Evolutionary conservation across 30 jellyfish, hydroid and myxozoan species (phyloP), one percentile per base, ranked within the genome.

Genomic region (Hydractinia symbiolongicarpus): DNA sequence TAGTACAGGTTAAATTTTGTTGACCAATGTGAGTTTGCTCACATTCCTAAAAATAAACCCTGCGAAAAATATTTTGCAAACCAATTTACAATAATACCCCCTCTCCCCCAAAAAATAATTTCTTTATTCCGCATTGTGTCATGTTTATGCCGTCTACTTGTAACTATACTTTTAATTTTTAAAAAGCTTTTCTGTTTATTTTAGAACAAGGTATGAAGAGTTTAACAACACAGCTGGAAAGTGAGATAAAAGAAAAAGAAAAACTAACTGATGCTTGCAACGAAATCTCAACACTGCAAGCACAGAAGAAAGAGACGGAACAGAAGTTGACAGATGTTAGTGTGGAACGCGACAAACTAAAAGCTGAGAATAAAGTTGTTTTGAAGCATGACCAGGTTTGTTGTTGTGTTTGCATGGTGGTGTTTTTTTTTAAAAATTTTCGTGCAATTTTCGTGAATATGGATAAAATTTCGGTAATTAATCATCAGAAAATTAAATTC

Each of bases 351-450:
- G 67, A 50, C 13, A 53, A 89, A 66, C 21, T 88, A 10, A 88
- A 75, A 50, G 84, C 95, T 5, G 97, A 89, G 70, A 89, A 79
- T 68, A 81, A 80, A 67, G 91, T 90, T 4, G 53, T 89, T 58
- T 15, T 90, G 44, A 89, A 89, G 57, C 97, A 84, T 68, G 95
- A 86, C 60, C 85, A 89, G 95, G 97, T 89, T 50, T 4, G 44
- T 30, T 30, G 44, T 30, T 30, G 2, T 30, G 44, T 2, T 30
- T 1, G 1, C 44, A 30, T 30, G 44, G 44, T 30, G 44, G n/a
- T n/a, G n/a, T n/a, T n/a, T n/a, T n/a, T n/a, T n/a, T n/a, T n/a
- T n/a, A n/a, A n/a, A n/a, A n/a, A n/a, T n/a, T n/a, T n/a, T n/a
- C n/a, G n/a, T n/a, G n/a, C n/a, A n/a, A n/a, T n/a, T n/a, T n/a